Conservation (phyloP, 2,113 vertebrate genomes). For the Zingel zingel region DNA sequence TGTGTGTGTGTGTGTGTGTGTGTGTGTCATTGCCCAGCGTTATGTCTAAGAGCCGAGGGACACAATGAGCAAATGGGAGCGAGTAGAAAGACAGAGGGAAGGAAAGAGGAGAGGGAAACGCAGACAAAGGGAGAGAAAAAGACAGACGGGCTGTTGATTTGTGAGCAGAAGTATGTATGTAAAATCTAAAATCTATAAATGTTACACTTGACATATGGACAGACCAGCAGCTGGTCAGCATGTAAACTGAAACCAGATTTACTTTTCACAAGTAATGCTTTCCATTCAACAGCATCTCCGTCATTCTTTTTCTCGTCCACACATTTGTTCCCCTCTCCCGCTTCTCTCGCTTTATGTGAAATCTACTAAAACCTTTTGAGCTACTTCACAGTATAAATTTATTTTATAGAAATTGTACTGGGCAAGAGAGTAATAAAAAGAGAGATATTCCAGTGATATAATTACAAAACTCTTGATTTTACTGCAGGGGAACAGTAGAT, state of each 20-base stretch:
- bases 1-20: background rate
- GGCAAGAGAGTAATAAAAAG: background rate
- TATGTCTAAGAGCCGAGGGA: constrained; percentile 14
- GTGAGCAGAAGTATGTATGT: constrained; percentile 54
- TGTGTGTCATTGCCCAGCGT: background rate
- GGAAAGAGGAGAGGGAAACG: constrained; percentile 2
- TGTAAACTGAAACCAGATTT: constrained; percentile 66
- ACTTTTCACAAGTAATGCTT: constrained; percentile 53
- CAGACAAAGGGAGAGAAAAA: constrained; percentile 5
- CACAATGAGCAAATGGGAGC: constrained; percentile 12
- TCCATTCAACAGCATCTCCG: constrained; percentile 43
- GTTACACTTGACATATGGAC: constrained; percentile 55
- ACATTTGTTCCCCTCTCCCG: constrained; percentile 20
- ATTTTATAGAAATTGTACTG: constrained; percentile 54
- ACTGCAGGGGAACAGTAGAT: constrained; percentile 54
- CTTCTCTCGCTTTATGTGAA: constrained; percentile 41
- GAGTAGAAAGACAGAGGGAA: constrained; percentile 12
- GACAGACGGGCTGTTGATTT: constrained; percentile 51
- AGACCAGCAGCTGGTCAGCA: constrained; percentile 32
- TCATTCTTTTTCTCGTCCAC: constrained; percentile 14
- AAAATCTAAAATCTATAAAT: constrained; percentile 64
- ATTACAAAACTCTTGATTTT: constrained; percentile 41
- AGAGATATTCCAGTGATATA: constrained; percentile 32
- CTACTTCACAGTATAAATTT: constrained; percentile 39
- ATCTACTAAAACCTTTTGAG: constrained; percentile 51